Conservation (phyloP, 2,888 invertebrate species). For the Melitaea athalia region DNA sequence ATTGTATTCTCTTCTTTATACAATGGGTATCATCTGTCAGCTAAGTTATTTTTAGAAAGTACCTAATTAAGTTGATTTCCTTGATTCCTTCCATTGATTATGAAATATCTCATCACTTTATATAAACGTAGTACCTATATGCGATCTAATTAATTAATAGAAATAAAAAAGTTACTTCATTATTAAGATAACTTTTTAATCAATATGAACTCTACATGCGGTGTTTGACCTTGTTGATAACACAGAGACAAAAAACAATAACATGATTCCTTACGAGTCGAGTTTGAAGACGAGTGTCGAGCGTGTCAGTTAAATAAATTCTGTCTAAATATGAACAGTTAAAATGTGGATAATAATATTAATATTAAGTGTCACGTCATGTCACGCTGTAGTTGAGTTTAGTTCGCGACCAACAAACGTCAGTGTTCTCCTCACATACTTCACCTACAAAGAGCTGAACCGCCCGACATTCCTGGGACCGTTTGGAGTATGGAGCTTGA, state of each 20-base stretch:
- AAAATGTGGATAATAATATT: background rate
- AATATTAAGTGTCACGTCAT: background rate
- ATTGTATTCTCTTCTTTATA: no score
- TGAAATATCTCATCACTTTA: no score
- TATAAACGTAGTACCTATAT: no score
- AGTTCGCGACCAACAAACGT: conserved; percentile 69
- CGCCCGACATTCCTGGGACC: conserved; percentile 74
- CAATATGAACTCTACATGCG: background rate
- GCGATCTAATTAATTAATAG: no score
- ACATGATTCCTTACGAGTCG: background rate
- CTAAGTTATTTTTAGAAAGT: no score
- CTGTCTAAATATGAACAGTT: background rate
- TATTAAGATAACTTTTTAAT: background rate
- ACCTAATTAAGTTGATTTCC: no score
- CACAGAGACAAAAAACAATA: background rate
- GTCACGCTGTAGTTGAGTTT: conserved; percentile 49
- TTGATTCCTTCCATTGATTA: no score
- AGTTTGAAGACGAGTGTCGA: background rate
- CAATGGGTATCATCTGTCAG: no score
- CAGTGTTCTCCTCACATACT: conserved; percentile 66
- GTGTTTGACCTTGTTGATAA: background rate
- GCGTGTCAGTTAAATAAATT: background rate
- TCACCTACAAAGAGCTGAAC: conserved; percentile 59
- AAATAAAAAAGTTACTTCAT: no score
- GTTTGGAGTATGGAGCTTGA: conserved; percentile 74